Conservation (phyloP, 2,888 invertebrate genomes). For the Nemotelus nigrinus region DNA sequence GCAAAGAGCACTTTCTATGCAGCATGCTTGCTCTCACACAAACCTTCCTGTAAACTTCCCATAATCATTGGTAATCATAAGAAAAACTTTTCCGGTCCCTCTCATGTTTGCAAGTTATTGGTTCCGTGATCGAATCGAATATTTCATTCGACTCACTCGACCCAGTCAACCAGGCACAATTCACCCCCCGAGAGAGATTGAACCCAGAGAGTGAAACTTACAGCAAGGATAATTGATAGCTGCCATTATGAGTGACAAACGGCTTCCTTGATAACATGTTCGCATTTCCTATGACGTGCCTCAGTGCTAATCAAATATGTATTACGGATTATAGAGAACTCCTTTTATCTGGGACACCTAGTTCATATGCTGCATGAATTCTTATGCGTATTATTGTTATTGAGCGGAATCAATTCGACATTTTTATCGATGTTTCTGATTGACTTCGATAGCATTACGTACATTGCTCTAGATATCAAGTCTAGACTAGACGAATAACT, state of each 20-base stretch:
- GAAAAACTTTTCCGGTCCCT: slow-evolving; percentile 1
- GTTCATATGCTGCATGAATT: background rate
- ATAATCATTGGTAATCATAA: no score
- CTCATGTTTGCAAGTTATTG: slow-evolving; percentile 33
- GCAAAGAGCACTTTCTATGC: no score
- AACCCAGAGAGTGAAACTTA: background rate
- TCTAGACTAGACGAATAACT: slow-evolving; percentile 5
- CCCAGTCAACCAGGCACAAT: background rate
- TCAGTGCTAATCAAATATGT: slow-evolving; percentile 38
- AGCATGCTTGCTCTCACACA: no score
- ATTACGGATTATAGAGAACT: slow-evolving; percentile 24
- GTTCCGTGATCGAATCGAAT: slow-evolving; percentile 34
- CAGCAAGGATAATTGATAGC: slow-evolving; percentile 35
- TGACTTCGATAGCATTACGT: slow-evolving; percentile 24
- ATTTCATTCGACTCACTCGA: slow-evolving; percentile 29
- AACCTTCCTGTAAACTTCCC: no score
- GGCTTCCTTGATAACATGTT: slow-evolving; percentile 43
- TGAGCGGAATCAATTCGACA: slow-evolving; percentile 38
- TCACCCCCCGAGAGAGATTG: background rate
- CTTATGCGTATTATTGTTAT: slow-evolving; percentile 17
- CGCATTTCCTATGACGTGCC: slow-evolving; percentile 23
- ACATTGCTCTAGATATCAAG: slow-evolving; percentile 2
- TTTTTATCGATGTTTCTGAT: slow-evolving; percentile 41
- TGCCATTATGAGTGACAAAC: slow-evolving; percentile 26
- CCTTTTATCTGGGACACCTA: background rate